These are phyloP conservation scores for Drosophila leontia DNA, from an alignment of 1,140 invertebrate genomes.

Conservation along the genomic window DNA sequence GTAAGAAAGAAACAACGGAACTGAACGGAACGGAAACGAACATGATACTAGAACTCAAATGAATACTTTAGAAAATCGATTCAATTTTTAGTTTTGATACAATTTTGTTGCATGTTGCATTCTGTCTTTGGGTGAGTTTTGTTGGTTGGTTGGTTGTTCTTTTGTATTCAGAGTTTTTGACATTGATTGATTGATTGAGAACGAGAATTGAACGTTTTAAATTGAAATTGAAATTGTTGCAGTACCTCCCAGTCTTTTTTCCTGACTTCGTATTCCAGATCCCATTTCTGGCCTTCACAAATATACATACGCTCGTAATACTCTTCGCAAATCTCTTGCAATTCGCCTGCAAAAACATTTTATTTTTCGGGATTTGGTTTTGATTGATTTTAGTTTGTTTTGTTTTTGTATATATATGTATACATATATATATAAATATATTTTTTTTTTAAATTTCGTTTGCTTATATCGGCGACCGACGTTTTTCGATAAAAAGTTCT, in stretches of 20 bases:
- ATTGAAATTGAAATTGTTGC: constrained; percentile 85
- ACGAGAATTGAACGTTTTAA: constrained; percentile 57
- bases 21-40: constrained; percentile 51
- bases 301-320: constrained; percentile 97
- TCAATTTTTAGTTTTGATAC: constrained; percentile 42
- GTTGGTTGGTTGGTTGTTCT: constrained; percentile 52
- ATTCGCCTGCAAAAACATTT: constrained; percentile 84
- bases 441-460: constrained; percentile 21
- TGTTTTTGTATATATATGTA: background rate
- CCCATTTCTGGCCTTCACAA: constrained; percentile 99
- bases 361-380: constrained; percentile 53
- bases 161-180: constrained; percentile 68
- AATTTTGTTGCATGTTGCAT: constrained; percentile 53
- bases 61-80: constrained; percentile 53
- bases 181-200: constrained; percentile 58
- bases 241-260: constrained; percentile 99
- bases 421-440: background rate
- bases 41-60: constrained; percentile 57
- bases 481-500: constrained; percentile 32
- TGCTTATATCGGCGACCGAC: constrained; percentile 29
- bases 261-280: constrained; percentile 99
- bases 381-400: constrained; percentile 34
- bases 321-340: constrained; percentile 95
- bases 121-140: constrained; percentile 49
- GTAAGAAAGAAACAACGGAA: constrained; percentile 54